These are phyloP conservation scores for Perccottus glenii DNA, from an alignment of 2,113 vertebrate species.

Conservation along the genomic window DNA sequence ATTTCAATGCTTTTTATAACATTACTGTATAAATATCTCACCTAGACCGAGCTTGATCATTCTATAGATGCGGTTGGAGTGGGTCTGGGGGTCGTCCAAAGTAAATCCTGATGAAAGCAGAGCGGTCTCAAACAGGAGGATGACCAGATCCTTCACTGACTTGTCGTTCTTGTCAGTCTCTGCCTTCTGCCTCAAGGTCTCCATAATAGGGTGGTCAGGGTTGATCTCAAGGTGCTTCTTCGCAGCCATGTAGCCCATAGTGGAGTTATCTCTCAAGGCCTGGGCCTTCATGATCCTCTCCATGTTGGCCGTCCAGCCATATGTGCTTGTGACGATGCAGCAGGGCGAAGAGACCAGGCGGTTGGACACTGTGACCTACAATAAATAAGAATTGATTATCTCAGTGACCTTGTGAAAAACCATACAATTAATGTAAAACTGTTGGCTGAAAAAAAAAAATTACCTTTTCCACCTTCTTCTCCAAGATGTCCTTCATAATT, in stretches of 20 bases:
- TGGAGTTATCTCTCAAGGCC: constrained; percentile 83
- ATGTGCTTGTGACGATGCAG: constrained; percentile 86
- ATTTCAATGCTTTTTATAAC: background rate
- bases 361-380: constrained; percentile 80
- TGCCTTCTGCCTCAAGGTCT: constrained; percentile 81
- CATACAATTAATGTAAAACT: too few species aligned
- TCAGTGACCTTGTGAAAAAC: background rate
- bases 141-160: constrained; percentile 84
- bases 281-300: constrained; percentile 87
- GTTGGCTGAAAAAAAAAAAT: background rate
- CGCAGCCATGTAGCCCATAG: constrained; percentile 86
- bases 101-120: constrained; percentile 85
- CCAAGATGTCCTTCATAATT: constrained; percentile 85
- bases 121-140: constrained; percentile 81
- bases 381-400: background rate
- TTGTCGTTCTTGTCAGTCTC: constrained; percentile 85
- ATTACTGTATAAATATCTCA: constrained; percentile 42
- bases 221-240: constrained; percentile 86
- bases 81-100: constrained; percentile 84
- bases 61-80: constrained; percentile 85
- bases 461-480: constrained; percentile 86
- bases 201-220: constrained; percentile 80
- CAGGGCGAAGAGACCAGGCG: constrained; percentile 82
- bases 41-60: constrained; percentile 87
- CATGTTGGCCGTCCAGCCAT: constrained; percentile 87